Base-by-base conservation (phyloP, 2,113 vertebrate species). In the Girardinichthys multiradiatus region DNA sequence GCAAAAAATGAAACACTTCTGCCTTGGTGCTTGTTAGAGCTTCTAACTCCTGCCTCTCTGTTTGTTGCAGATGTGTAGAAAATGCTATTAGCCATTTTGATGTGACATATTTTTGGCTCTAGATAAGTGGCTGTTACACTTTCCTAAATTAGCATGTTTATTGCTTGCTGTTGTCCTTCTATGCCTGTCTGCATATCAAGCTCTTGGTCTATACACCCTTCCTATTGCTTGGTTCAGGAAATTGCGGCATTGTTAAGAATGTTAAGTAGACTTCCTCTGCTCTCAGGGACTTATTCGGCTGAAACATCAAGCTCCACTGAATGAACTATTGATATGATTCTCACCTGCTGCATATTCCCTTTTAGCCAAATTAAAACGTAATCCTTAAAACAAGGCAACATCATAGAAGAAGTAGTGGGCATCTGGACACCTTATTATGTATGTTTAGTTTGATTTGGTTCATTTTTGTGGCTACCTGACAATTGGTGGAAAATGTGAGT, bases 101-200 rank as follows among this genome's bases (percentile, higher is more conserved):
- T 70, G 77, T 64, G 74, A 63, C 79, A 65, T 80, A 80, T 79
- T 72, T 86, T 88, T 68, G 70, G 73, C 82, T 82, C 24, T 68
- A 67, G 88, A 93, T 91, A 93, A 94, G 76, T 89, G 90, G 79
- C 85, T 79, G 80, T 86, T 87, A 85, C 85, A 89, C 80, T 85
- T 78, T 73, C 74, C 83, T 76, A 86, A 93, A 94, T 94, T 93
- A 93, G 88, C 93, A 93, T 94, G 93, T 93, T 93, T 94, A 94
- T 94, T 94, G 85, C 90, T 93, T 87, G 89, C 81, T 86, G 86
- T 90, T 87, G 91, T 86, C 85, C 82, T 51, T 87, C 82, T 76
- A 89, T 79, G 80, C 84, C 72, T 82, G 87, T 93, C 92, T 94
- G 85, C 93, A 95, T 93, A 93, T 93, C 88, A 88, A 91, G 79